phyloP scores from a whole-genome alignment of 2,888 invertebrate species.

The Epirrhoe alternata region DNA sequence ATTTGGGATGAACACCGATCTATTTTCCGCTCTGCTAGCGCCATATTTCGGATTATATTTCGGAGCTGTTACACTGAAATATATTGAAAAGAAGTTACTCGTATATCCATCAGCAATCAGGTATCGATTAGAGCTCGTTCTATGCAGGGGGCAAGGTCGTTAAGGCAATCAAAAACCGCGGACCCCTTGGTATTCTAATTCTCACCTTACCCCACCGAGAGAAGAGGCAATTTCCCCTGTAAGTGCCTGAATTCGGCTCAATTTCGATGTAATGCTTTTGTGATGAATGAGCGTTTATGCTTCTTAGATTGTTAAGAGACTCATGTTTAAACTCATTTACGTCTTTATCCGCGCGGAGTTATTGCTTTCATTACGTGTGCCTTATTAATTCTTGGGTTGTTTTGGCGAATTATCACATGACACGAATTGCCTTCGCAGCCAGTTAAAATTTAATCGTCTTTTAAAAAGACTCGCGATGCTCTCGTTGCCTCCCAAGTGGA shows the following conservation, averaged over 20 bases:
- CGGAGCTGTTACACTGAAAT: not conserved
- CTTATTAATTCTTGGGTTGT: conserved; percentile 36
- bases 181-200: conserved; percentile 41
- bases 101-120: conserved; percentile 48
- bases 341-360: conserved; percentile 36
- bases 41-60: not conserved
- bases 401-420: conserved; percentile 31
- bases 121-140: conserved; percentile 60
- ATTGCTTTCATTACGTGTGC: conserved; percentile 38
- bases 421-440: conserved; percentile 21
- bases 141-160: conserved; percentile 58
- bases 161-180: conserved; percentile 51
- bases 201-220: conserved; percentile 42
- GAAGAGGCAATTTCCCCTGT: conserved; percentile 44
- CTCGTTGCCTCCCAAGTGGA: conserved; percentile 23
- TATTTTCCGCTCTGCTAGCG: conserved; percentile 28
- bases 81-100: conserved; percentile 7
- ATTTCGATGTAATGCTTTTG: conserved; percentile 50
- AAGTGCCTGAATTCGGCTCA: conserved; percentile 36
- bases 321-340: conserved; percentile 37
- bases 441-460: conserved; percentile 21
- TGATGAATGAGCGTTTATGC: conserved; percentile 50
- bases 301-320: conserved; percentile 41
- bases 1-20: conserved; percentile 28
- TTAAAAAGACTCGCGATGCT: conserved; percentile 23